Percentiles rank a stretch among this genome's conserved stretches.
Evolutionary conservation across 2,113 vertebrate genomes (phyloP).

Genomic region (Castor canadensis): DNA sequence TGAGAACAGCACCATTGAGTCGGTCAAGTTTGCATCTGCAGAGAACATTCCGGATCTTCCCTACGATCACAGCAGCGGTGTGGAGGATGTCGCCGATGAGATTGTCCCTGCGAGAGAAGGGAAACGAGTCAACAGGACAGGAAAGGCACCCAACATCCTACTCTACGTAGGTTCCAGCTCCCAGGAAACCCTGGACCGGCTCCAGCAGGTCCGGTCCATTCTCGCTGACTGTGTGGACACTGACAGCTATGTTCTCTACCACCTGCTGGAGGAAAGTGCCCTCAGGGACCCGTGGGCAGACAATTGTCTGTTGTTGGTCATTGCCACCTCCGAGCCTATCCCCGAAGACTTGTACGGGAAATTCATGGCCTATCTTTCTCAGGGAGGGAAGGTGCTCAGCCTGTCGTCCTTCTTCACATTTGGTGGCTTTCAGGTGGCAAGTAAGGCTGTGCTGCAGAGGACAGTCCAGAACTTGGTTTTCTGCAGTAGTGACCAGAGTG

Average conservation of each 20-base stretch:
- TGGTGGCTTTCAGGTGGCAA: constrained; percentile 83
- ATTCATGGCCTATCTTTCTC: constrained; percentile 89
- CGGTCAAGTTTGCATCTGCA: constrained; percentile 90
- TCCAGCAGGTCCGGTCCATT: constrained; percentile 80
- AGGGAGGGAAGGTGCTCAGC: constrained; percentile 91
- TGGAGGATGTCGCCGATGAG: constrained; percentile 53
- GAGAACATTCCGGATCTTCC: constrained; percentile 94
- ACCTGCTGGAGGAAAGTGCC: constrained; percentile 85
- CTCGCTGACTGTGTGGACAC: constrained; percentile 88
- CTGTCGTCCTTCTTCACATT: constrained; percentile 87
- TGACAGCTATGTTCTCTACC: constrained; percentile 90
- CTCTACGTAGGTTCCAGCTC: constrained; percentile 86
- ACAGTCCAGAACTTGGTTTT: constrained; percentile 85
- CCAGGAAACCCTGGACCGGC: constrained; percentile 73
- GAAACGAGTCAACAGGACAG: constrained; percentile 54
- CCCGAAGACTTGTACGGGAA: constrained; percentile 79
- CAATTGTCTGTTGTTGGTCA: constrained; percentile 88
- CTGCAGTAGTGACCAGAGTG: constrained; percentile 79
- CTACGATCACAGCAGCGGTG: constrained; percentile 70
- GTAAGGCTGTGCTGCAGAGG: constrained; percentile 50
- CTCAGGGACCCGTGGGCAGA: constrained; percentile 92
- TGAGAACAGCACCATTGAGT: constrained; percentile 95
- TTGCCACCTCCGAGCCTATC: constrained; percentile 85
- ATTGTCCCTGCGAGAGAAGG: neutral
- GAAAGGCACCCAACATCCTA: constrained; percentile 92